Evolutionary conservation across 2,797 vertebrate species (phyloP).

Genomic region (Muscicapa comitata): DNA sequence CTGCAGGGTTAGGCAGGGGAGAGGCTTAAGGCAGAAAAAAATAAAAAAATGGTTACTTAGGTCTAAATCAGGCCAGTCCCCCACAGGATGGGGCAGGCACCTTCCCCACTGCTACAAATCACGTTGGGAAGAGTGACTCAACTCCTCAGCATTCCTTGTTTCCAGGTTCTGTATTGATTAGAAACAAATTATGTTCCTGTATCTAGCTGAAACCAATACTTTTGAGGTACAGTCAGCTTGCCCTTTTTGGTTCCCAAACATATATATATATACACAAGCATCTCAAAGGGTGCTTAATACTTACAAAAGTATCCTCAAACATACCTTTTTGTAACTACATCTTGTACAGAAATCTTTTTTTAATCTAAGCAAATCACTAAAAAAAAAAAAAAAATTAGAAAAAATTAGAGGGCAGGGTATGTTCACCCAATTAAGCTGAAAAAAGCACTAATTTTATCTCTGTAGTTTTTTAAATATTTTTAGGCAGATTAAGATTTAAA

Average conservation of each 20-base stretch:
- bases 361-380: slow-evolving; percentile 78
- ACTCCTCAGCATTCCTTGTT: neutral
- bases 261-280: slow-evolving; percentile 43
- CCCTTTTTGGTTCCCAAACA: slow-evolving; percentile 63
- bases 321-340: slow-evolving; percentile 74
- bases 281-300: slow-evolving; percentile 67
- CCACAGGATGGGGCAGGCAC: neutral
- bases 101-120: neutral
- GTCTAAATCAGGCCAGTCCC: neutral
- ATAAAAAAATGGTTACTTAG: neutral
- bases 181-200: slow-evolving; percentile 19
- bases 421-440: slow-evolving; percentile 89
- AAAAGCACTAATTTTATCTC: slow-evolving; percentile 96
- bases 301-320: slow-evolving; percentile 66
- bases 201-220: slow-evolving; percentile 64
- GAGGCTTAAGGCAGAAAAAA: neutral
- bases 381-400: slow-evolving; percentile 55
- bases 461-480: slow-evolving; percentile 86
- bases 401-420: slow-evolving; percentile 82
- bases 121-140: neutral
- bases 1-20: neutral
- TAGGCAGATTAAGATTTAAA: slow-evolving; percentile 86
- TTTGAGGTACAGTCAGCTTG: slow-evolving; percentile 78
- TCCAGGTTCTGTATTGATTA: slow-evolving; percentile 1
- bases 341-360: slow-evolving; percentile 78